These are phyloP conservation scores for Nasonia longicornis DNA, from an alignment of 1,140 invertebrate genomes.

Conservation along the genomic window DNA sequence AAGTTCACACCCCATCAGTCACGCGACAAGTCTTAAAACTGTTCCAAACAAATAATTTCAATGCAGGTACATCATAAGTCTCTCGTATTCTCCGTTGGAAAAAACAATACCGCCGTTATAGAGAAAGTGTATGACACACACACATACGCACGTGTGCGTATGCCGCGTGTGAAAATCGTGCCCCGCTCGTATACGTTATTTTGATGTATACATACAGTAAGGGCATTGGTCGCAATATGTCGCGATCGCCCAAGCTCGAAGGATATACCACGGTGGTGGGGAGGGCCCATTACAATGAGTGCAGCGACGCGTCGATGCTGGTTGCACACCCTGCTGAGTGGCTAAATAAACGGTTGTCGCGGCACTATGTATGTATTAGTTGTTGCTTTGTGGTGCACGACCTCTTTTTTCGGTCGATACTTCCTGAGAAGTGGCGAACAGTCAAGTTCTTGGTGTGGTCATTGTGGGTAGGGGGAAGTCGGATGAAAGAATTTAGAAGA, in stretches of 20 bases:
- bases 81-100: neutral
- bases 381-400: neutral
- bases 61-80: neutral
- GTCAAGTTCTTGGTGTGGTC: too few relatives aligned
- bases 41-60: neutral
- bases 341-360: conserved; percentile 51
- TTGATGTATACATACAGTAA: conserved; percentile 20
- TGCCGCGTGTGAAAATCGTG: conserved; percentile 8
- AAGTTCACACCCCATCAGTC: neutral
- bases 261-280: conserved; percentile 30
- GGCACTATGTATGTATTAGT: neutral
- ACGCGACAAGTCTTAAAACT: neutral
- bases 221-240: conserved; percentile 48
- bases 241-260: conserved; percentile 50
- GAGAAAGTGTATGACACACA: too few relatives aligned
- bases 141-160: neutral
- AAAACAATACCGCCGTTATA: neutral
- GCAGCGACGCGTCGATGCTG: neutral
- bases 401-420: neutral
- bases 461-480: too few relatives aligned
- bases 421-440: too few relatives aligned
- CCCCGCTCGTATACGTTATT: conserved; percentile 2
- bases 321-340: conserved; percentile 46
- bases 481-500: too few relatives aligned
- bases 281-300: neutral